These are phyloP conservation scores for Platichthys stellatus DNA, from an alignment of 2,113 vertebrate species.

Conservation along the genomic window DNA sequence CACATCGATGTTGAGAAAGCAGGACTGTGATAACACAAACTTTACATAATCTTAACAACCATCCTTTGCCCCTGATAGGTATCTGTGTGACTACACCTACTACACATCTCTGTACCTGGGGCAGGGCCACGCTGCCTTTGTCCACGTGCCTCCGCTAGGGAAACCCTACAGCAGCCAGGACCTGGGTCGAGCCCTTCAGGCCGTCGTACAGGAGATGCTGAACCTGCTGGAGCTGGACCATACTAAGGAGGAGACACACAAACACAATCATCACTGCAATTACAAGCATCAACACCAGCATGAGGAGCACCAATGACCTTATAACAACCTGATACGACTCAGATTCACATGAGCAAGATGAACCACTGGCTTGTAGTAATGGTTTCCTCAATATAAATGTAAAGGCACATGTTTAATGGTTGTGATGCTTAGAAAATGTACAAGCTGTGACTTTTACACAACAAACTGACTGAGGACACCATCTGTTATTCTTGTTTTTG, in stretches of 20 bases:
- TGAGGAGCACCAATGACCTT: slow-evolving; percentile 1
- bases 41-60: not conserved
- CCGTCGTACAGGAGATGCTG: slow-evolving; percentile 88
- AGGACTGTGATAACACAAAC: not conserved
- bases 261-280: slow-evolving; percentile 63
- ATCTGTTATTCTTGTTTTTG: slow-evolving; percentile 15
- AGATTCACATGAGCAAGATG: not conserved
- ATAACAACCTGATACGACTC: not conserved
- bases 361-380: not conserved
- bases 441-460: not conserved
- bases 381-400: not conserved
- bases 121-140: slow-evolving; percentile 85
- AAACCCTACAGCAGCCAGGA: slow-evolving; percentile 88
- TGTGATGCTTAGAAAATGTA: not conserved
- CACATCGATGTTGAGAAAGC: not conserved
- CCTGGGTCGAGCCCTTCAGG: slow-evolving; percentile 88
- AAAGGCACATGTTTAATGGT: not conserved
- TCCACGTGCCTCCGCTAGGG: slow-evolving; percentile 92
- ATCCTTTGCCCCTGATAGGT: slow-evolving; percentile 75
- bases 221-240: slow-evolving; percentile 81
- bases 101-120: slow-evolving; percentile 92
- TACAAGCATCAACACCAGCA: slow-evolving; percentile 73
- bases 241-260: slow-evolving; percentile 60
- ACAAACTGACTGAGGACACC: not conserved
- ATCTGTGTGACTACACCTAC: slow-evolving; percentile 96